Evolutionary conservation across 2,113 vertebrate species (phyloP).

Genomic region (Abramis brama): DNA sequence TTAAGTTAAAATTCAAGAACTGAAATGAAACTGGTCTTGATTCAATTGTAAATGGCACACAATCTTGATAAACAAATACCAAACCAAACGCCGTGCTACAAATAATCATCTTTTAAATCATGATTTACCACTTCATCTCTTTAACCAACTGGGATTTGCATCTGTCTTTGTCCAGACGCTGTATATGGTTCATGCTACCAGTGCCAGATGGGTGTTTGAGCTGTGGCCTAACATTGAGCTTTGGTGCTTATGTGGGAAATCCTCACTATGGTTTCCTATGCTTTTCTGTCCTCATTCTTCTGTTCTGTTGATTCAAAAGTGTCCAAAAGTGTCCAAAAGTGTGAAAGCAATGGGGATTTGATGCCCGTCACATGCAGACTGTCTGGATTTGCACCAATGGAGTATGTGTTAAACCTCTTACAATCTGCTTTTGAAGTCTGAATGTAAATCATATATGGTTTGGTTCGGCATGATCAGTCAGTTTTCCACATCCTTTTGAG

Average conservation of each 20-base stretch:
- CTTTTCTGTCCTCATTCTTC: background rate
- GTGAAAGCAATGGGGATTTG: background rate
- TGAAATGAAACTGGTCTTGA: background rate
- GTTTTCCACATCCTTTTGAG: background rate
- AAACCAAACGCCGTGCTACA: background rate
- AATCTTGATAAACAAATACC: background rate
- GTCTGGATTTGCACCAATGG: background rate
- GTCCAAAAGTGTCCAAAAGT: background rate
- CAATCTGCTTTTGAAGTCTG: conserved; percentile 20
- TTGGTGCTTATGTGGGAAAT: background rate
- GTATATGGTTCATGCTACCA: background rate
- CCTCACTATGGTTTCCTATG: background rate
- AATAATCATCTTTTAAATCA: background rate
- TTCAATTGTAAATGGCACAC: background rate
- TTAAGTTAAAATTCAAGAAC: background rate
- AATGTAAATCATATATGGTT: conserved; percentile 18
- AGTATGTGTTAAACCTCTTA: conserved; percentile 13
- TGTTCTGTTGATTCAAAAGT: background rate
- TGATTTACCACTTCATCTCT: background rate
- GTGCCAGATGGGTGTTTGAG: background rate
- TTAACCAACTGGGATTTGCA: background rate
- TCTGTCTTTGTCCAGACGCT: background rate
- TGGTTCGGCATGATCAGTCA: background rate
- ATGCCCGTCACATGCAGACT: conserved; percentile 8
- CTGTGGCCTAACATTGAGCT: conserved; percentile 1